These are phyloP conservation scores for Leptopilina myrica DNA, from an alignment of 2,888 invertebrate genomes.

Conservation along the genomic window DNA sequence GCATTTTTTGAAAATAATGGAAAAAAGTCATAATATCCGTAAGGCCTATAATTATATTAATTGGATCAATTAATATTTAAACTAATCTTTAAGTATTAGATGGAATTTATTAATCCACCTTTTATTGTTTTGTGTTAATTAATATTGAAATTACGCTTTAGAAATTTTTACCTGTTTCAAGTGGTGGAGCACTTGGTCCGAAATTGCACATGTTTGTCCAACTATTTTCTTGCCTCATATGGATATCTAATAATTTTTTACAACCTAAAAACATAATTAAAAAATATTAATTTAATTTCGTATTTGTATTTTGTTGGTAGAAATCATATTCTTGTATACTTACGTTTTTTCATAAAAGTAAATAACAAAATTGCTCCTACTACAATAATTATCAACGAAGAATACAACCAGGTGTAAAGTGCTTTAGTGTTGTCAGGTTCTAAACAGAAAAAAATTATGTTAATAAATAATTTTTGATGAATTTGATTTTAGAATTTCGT, in stretches of 20 bases:
- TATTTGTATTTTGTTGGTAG: neutral
- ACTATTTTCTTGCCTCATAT: conserved; percentile 47
- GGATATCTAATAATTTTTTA: conserved; percentile 49
- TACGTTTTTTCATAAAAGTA: neutral
- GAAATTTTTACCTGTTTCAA: conserved; percentile 62
- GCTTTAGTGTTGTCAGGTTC: neutral
- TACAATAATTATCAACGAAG: neutral
- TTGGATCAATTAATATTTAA: no score
- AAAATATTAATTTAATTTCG: neutral
- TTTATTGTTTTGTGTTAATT: no score
- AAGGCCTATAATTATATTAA: no score
- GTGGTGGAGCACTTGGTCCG: conserved; percentile 66
- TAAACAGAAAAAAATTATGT: neutral
- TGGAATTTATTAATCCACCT: no score
- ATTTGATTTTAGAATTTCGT: neutral
- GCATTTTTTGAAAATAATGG: no score
- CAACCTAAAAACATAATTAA: conserved; percentile 47
- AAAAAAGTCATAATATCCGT: no score
- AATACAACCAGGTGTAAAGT: neutral
- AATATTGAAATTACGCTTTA: no score
- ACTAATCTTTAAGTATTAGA: no score
- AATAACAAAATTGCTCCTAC: neutral
- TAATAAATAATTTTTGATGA: neutral
- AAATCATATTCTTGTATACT: neutral
- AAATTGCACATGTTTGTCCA: conserved; percentile 54